phyloP scores from a whole-genome alignment of 2,888 invertebrate species.

The Chirona hameri region DNA sequence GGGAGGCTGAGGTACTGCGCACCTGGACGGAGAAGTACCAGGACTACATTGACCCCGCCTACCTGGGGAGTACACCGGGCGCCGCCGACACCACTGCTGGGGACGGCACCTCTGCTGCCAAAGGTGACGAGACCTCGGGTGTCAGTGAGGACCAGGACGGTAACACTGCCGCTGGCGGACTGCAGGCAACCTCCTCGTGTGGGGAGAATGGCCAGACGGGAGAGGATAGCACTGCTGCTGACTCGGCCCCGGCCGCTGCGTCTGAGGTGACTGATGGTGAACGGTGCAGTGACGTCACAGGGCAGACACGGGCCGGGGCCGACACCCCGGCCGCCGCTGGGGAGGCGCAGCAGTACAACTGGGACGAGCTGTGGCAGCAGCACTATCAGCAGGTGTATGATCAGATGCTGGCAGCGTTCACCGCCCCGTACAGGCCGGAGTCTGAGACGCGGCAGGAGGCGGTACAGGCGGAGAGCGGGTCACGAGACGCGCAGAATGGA shows the following conservation, averaged over 20 bases:
- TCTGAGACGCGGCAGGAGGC: not conserved
- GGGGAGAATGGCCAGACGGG: no score
- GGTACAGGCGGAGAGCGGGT: not conserved
- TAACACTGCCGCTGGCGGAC: not conserved
- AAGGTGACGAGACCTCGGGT: not conserved
- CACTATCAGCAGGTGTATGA: conserved; percentile 1
- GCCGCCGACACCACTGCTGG: not conserved
- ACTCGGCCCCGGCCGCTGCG: not conserved
- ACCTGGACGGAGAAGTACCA: conserved; percentile 22
- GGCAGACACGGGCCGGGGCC: not conserved
- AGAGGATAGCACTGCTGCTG: no score
- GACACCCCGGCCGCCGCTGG: not conserved
- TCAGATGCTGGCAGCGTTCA: not conserved
- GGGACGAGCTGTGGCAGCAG: conserved; percentile 6
- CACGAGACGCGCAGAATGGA: no score
- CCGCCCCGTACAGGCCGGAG: not conserved
- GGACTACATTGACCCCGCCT: not conserved
- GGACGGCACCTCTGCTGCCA: not conserved
- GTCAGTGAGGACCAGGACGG: not conserved
- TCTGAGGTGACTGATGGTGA: not conserved
- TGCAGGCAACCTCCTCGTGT: no score
- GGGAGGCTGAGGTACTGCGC: not conserved
- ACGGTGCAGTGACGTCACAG: not conserved
- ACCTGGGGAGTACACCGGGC: not conserved
- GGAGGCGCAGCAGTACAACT: not conserved